Percentiles rank a stretch among this genome's conserved stretches.
Conservation (phyloP, 2,797 vertebrate species). For the Iguana delicatissima region DNA sequence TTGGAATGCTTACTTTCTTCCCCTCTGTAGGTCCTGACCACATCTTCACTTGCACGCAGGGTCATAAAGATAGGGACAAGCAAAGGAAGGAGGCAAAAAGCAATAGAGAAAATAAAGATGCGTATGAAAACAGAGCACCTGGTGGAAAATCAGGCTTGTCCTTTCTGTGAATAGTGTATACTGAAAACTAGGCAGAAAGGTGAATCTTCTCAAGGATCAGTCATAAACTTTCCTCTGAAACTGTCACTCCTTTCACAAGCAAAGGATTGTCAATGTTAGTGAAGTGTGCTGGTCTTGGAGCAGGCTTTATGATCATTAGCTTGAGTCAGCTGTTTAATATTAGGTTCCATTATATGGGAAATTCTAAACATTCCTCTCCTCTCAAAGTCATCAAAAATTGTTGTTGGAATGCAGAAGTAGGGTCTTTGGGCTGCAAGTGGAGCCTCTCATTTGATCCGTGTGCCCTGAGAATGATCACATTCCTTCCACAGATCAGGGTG, state of each 20-base stretch:
- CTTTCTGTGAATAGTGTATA: neutral
- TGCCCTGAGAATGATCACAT: neutral
- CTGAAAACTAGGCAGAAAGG: neutral
- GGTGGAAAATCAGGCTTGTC: neutral
- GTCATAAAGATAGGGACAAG: neutral
- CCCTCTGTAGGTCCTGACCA: neutral
- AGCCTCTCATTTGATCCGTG: neutral
- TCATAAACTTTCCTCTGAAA: neutral
- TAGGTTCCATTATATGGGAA: too few species aligned
- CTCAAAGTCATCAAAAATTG: neutral
- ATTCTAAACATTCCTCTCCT: neutral
- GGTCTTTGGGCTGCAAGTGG: neutral
- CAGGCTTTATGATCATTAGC: neutral
- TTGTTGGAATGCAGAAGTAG: neutral
- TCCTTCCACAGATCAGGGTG: neutral
- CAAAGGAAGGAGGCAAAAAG: neutral
- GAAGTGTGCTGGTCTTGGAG: neutral
- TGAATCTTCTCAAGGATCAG: neutral
- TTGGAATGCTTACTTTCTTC: neutral
- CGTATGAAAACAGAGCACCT: neutral
- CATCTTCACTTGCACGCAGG: too few species aligned
- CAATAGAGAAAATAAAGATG: neutral
- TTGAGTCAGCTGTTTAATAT: neutral
- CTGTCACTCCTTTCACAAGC: neutral
- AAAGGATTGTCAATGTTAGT: neutral